phyloP scores from a whole-genome alignment of 1,140 invertebrate species.

The Drosophila repletoides region DNA sequence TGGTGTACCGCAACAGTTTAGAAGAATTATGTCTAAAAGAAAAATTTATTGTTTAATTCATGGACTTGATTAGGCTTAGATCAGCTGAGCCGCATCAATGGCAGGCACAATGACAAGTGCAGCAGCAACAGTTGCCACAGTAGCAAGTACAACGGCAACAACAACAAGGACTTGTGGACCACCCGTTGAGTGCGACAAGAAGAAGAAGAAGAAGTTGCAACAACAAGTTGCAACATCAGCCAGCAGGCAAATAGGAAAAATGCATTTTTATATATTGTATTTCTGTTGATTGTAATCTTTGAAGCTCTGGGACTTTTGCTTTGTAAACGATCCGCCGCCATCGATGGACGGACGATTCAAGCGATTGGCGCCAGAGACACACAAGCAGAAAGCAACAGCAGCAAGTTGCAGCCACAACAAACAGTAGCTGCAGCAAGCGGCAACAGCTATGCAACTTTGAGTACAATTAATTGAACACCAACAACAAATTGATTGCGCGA shows the following conservation, averaged over 20 bases:
- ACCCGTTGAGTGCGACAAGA: no score
- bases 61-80: conserved; percentile 15
- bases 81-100: conserved; percentile 17
- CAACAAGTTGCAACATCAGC: no score
- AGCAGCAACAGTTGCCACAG: conserved; percentile 5
- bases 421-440: conserved; percentile 50
- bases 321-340: conserved; percentile 17
- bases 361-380: conserved; percentile 54
- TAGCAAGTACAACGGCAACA: conserved; percentile 9
- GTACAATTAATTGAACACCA: conserved; percentile 79
- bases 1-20: not conserved
- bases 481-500: conserved; percentile 80
- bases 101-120: conserved; percentile 32
- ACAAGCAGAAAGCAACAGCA: conserved; percentile 3
- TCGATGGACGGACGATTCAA: conserved; percentile 29
- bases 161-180: conserved; percentile 2
- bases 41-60: conserved; percentile 17
- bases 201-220: not conserved
- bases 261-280: conserved; percentile 68
- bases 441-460: conserved; percentile 54
- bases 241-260: conserved; percentile 63
- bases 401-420: conserved; percentile 16
- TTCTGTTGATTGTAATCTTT: conserved; percentile 66
- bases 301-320: not conserved
- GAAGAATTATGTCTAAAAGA: conserved; percentile 1